Conservation (phyloP, 1,140 invertebrate species). For the Leucophenga varia region DNA sequence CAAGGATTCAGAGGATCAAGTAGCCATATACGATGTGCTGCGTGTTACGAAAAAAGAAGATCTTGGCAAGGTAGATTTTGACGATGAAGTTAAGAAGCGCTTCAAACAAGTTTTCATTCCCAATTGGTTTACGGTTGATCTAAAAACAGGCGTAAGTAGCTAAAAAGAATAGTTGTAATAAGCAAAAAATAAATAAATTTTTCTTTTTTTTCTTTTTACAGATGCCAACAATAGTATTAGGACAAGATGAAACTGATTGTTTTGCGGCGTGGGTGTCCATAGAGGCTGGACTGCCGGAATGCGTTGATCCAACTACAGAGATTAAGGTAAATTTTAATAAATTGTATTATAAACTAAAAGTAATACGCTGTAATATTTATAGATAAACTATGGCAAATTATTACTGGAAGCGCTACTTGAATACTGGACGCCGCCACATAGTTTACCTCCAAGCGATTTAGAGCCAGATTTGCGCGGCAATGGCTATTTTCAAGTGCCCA, state of each 20-base stretch:
- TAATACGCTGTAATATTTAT: no score
- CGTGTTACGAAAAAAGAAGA: conserved; percentile 90
- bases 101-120: conserved; percentile 96
- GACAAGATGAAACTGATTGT: conserved; percentile 96
- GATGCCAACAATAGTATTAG: conserved; percentile 96
- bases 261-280: conserved; percentile 98
- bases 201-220: conserved; percentile 54
- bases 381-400: conserved; percentile 95
- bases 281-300: conserved; percentile 79
- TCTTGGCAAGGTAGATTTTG: conserved; percentile 88
- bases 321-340: conserved; percentile 59
- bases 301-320: conserved; percentile 77
- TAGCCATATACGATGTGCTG: conserved; percentile 97
- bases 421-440: conserved; percentile 81
- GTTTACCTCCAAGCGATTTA: conserved; percentile 64
- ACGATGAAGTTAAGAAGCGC: conserved; percentile 90
- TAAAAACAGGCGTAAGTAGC: conserved; percentile 88
- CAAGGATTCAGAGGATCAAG: conserved; percentile 94
- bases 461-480: conserved; percentile 72
- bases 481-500: conserved; percentile 88
- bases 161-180: not conserved
- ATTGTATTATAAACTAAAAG: no score
- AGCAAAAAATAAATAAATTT: not conserved
- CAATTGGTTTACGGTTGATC: conserved; percentile 99
- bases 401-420: conserved; percentile 93